A percentile compares a stretch with the other conserved stretches of the same genome.
phyloP scores from a whole-genome alignment of 2,797 vertebrate genomes.

The Mycteria americana region DNA sequence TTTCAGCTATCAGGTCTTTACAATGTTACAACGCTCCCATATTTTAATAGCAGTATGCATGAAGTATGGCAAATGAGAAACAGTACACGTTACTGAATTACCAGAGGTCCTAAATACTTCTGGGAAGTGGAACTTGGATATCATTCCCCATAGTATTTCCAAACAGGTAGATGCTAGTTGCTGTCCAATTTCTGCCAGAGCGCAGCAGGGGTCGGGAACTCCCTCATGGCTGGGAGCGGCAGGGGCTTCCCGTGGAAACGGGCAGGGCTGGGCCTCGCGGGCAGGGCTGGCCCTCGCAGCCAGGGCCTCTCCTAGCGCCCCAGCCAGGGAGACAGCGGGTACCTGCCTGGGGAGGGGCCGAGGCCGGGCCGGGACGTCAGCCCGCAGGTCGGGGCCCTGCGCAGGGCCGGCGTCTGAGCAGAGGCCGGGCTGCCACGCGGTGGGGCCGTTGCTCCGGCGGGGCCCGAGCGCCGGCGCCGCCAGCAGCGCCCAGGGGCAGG shows the following conservation, averaged over 20 bases:
- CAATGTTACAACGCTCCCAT: not conserved
- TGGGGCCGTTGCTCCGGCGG: fast-evolving
- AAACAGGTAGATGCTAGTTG: not conserved
- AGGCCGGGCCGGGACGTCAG: too few species aligned
- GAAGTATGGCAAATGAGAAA: not conserved
- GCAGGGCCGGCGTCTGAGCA: too few species aligned
- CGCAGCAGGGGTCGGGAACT: fast-evolving
- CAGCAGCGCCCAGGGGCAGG: not conserved
- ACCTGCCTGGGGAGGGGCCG: fast-evolving
- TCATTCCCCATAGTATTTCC: not conserved
- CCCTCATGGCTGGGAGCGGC: fast-evolving
- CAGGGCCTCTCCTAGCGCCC: not conserved
- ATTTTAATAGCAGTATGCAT: not conserved
- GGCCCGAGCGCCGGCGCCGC: fast-evolving
- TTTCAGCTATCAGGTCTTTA: not conserved
- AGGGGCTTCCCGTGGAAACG: fast-evolving
- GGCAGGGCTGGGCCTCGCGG: too few species aligned
- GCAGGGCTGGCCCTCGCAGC: too few species aligned
- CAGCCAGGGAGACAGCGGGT: not conserved
- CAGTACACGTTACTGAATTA: not conserved
- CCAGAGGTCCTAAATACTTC: not conserved
- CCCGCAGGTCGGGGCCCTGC: fast-evolving
- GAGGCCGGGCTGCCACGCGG: fast-evolving
- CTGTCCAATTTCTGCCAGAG: not conserved
- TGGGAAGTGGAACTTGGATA: not conserved